These are phyloP conservation scores for Champsocephalus gunnari DNA, from an alignment of 2,797 vertebrate species.

Conservation along the genomic window DNA sequence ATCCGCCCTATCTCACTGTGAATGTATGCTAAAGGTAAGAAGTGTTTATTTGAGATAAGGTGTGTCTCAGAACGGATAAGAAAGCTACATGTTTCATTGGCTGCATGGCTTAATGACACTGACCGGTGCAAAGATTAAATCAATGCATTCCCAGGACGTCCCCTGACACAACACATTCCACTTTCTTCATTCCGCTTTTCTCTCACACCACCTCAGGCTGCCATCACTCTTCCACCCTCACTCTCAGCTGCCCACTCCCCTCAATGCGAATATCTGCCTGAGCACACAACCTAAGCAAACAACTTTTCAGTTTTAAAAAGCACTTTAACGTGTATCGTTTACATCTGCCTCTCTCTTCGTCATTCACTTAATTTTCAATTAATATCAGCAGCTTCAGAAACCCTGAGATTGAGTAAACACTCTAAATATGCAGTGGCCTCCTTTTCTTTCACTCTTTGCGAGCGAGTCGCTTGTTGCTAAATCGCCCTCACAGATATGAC, in stretches of 20 bases:
- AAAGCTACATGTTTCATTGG: neutral
- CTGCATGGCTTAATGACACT: too few species aligned
- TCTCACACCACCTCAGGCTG: neutral
- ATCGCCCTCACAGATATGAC: slow-evolving; percentile 25
- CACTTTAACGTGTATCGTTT: neutral
- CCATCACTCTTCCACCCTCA: neutral
- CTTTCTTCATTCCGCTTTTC: neutral
- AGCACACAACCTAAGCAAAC: slow-evolving; percentile 22
- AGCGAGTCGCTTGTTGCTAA: slow-evolving; percentile 20
- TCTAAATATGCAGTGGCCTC: neutral
- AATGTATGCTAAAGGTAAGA: neutral
- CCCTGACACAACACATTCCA: neutral
- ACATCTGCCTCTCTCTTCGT: neutral
- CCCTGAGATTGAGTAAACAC: neutral
- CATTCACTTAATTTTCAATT: neutral
- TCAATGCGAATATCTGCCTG: slow-evolving; percentile 33
- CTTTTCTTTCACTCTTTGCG: neutral
- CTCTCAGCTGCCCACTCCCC: neutral
- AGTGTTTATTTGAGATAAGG: slow-evolving; percentile 20
- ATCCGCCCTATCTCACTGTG: neutral
- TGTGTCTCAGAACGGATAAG: neutral
- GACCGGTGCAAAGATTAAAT: neutral
- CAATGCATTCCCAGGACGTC: neutral
- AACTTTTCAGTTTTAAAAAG: slow-evolving; percentile 2
- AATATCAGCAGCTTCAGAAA: neutral